Conservation (phyloP, 2,797 vertebrate species). For the Eutrigla gurnardus region DNA sequence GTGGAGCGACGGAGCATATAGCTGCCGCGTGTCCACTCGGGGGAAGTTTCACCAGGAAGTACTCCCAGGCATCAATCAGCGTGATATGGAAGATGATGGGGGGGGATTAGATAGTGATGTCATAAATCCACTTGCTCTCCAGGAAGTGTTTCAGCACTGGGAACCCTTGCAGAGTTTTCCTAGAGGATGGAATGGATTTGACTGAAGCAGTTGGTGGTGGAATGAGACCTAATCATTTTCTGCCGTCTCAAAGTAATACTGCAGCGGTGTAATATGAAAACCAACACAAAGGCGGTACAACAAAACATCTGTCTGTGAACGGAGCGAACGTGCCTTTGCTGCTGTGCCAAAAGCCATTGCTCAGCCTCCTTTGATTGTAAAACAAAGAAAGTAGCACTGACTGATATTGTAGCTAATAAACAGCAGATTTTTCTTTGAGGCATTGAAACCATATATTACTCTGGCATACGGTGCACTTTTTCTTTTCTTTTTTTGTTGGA, state of each 20-base stretch:
- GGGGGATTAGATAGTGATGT: constrained; percentile 77
- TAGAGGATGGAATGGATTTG: constrained; percentile 68
- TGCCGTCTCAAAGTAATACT: constrained; percentile 54
- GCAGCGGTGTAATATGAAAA: constrained; percentile 57
- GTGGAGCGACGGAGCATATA: constrained; percentile 55
- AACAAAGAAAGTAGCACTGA: constrained; percentile 53
- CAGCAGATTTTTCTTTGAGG: constrained; percentile 59
- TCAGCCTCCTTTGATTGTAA: constrained; percentile 61
- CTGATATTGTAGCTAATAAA: constrained; percentile 64
- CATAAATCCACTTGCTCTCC: constrained; percentile 73
- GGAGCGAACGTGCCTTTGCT: constrained; percentile 52
- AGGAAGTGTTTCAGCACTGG: constrained; percentile 72
- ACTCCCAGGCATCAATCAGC: constrained; percentile 69
- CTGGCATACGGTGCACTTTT: constrained; percentile 21
- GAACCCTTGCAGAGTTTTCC: constrained; percentile 70
- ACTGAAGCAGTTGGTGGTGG: constrained; percentile 56
- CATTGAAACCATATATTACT: constrained; percentile 32
- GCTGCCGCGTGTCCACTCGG: constrained; percentile 60
- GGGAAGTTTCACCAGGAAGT: constrained; percentile 71
- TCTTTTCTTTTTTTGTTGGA: constrained; percentile 7
- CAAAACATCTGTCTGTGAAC: constrained; percentile 70
- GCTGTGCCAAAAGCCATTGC: constrained; percentile 67
- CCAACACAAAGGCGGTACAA: constrained; percentile 42
- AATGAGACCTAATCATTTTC: constrained; percentile 71
- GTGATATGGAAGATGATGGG: constrained; percentile 58